These are phyloP conservation scores for Phalanger gymnotis DNA, from an alignment of 2,797 vertebrate genomes.

Conservation along the genomic window DNA sequence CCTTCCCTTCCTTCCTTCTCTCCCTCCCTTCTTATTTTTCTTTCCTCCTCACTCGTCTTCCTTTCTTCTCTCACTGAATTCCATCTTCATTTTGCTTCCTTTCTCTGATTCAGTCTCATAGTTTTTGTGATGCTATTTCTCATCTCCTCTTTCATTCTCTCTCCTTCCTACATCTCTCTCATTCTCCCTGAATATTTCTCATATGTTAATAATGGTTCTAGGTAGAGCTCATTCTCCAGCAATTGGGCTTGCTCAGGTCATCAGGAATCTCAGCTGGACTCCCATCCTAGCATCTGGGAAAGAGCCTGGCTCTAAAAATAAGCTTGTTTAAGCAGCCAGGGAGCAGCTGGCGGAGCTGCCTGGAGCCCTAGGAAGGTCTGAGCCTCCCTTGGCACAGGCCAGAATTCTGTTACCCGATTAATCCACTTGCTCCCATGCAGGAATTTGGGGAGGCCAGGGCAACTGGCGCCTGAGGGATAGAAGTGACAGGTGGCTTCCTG, in stretches of 20 bases:
- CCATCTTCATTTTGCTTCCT: neutral
- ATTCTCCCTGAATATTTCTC: neutral
- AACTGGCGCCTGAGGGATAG: slow-evolving; percentile 35
- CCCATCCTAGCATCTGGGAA: slow-evolving; percentile 71
- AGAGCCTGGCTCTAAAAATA: slow-evolving; percentile 80
- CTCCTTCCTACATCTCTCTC: neutral
- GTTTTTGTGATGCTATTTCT: neutral
- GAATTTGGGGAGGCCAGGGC: neutral
- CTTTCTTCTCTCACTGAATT: neutral
- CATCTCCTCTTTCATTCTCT: neutral
- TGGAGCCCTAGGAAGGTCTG: slow-evolving; percentile 5
- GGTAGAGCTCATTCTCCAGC: neutral
- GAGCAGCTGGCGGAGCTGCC: slow-evolving; percentile 17
- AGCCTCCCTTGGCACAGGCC: neutral
- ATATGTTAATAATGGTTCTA: neutral
- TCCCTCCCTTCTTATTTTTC: neutral
- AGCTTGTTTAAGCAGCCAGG: slow-evolving; percentile 62
- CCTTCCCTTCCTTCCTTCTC: neutral
- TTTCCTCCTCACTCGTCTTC: neutral
- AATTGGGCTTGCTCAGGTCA: slow-evolving; percentile 23
- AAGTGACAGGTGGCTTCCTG: slow-evolving; percentile 58
- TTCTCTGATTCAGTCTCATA: neutral
- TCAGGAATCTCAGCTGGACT: slow-evolving; percentile 63
- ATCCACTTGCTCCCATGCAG: neutral
- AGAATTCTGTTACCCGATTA: neutral